These are phyloP conservation scores for Otus sunia DNA, from an alignment of 2,113 vertebrate genomes.

Conservation along the genomic window DNA sequence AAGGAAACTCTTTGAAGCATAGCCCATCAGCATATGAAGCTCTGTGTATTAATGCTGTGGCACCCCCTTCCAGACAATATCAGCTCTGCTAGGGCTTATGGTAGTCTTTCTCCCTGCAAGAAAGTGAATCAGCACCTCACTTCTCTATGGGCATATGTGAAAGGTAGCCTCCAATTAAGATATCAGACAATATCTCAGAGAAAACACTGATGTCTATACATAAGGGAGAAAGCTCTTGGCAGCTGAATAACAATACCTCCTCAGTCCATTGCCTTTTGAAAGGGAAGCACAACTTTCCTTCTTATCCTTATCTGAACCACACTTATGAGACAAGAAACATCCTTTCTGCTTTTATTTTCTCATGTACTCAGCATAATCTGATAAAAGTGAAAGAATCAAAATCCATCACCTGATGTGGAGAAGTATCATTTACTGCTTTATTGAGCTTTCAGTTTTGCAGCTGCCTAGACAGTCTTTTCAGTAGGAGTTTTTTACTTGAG, in stretches of 20 bases:
- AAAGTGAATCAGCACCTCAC: not conserved
- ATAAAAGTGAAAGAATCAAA: conserved; percentile 63
- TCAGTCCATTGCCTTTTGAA: conserved; percentile 65
- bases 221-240: conserved; percentile 59
- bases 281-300: conserved; percentile 43
- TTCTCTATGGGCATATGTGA: not conserved
- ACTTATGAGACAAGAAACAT: conserved; percentile 60
- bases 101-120: not conserved
- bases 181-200: conserved; percentile 53
- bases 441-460: not conserved
- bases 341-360: conserved; percentile 61
- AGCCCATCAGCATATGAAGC: not conserved
- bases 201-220: conserved; percentile 57
- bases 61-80: not conserved
- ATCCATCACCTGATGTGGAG: conserved; percentile 46
- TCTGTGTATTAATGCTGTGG: not conserved
- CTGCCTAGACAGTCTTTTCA: not conserved
- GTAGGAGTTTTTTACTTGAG: not conserved
- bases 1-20: not conserved
- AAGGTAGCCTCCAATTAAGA: conserved; percentile 60
- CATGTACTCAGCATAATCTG: conserved; percentile 60
- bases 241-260: conserved; percentile 63
- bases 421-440: conserved; percentile 22
- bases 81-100: not conserved
- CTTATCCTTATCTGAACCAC: conserved; percentile 63